Percentiles rank a stretch among this genome's conserved stretches.
Evolutionary conservation across 2,113 vertebrate species (phyloP).

Genomic region (Pelobates fuscus): DNA sequence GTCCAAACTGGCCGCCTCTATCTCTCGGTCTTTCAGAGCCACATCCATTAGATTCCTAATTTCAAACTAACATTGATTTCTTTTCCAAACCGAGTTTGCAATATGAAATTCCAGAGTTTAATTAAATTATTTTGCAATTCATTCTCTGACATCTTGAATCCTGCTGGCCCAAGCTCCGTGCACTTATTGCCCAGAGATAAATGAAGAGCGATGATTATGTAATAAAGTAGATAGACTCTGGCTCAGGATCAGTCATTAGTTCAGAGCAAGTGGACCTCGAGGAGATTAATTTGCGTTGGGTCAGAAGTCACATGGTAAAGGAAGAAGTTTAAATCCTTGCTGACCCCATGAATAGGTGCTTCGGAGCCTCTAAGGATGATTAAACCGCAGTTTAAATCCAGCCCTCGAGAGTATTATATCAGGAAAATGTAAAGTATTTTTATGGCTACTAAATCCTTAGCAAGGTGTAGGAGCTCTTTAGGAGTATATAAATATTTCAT

Average conservation of each 20-base stretch:
- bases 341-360: constrained; percentile 9
- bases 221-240: constrained; percentile 39
- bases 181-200: constrained; percentile 31
- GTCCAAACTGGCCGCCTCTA: background rate
- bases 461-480: constrained; percentile 10
- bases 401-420: constrained; percentile 2
- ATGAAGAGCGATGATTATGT: constrained; percentile 35
- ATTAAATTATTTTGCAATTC: constrained; percentile 43
- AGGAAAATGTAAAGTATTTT: constrained; percentile 23
- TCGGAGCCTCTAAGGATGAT: constrained; percentile 23
- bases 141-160: constrained; percentile 31
- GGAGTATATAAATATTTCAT: constrained; percentile 42
- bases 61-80: constrained; percentile 39
- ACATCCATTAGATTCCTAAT: constrained; percentile 44
- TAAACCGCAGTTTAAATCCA: constrained; percentile 26
- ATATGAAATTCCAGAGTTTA: constrained; percentile 41
- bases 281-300: constrained; percentile 32
- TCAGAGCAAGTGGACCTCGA: background rate
- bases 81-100: constrained; percentile 33
- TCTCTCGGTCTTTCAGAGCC: constrained; percentile 4
- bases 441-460: constrained; percentile 36
- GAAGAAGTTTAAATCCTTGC: constrained; percentile 19
- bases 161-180: constrained; percentile 7
- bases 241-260: constrained; percentile 28
- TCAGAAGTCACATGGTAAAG: constrained; percentile 18